A percentile compares a stretch with the other conserved stretches of the same genome.
phyloP scores from a whole-genome alignment of 53 echinoderm and acorn worm genomes.

The Glandiceps talaboti region DNA sequence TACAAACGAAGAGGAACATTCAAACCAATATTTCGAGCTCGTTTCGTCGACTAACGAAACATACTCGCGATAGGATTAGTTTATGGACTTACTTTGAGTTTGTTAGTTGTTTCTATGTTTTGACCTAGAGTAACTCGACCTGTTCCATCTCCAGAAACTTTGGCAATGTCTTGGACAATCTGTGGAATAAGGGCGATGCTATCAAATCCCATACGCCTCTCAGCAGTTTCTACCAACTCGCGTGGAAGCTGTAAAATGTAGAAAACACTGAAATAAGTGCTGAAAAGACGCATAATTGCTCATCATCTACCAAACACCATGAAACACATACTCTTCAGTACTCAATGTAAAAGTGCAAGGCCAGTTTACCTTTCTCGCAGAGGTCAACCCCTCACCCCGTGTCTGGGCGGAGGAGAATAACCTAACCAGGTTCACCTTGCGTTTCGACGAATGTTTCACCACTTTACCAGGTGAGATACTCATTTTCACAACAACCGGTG shows the following conservation, averaged over 20 bases:
- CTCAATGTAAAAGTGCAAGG: no score
- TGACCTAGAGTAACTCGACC: no score
- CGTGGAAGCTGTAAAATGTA: constrained; percentile 37
- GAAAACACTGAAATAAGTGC: background rate
- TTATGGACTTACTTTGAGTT: no score
- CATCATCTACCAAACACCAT: no score
- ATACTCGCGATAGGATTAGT: no score
- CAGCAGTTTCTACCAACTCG: constrained; percentile 39
- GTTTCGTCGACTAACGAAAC: no score
- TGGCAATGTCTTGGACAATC: background rate
- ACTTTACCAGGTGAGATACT: background rate
- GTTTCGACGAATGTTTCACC: background rate
- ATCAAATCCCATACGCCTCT: constrained; percentile 58
- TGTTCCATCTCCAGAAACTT: background rate
- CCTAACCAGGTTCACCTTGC: background rate
- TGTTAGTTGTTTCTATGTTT: no score
- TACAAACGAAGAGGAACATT: no score
- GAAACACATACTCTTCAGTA: no score
- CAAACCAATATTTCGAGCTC: no score
- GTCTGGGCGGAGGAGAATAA: background rate
- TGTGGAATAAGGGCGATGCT: constrained; percentile 12
- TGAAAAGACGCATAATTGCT: background rate
- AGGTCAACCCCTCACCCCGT: background rate
- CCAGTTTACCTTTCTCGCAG: background rate
- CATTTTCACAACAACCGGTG: background rate